Conservation (phyloP, 1,140 invertebrate genomes). For the Dendrolimus punctatus region DNA sequence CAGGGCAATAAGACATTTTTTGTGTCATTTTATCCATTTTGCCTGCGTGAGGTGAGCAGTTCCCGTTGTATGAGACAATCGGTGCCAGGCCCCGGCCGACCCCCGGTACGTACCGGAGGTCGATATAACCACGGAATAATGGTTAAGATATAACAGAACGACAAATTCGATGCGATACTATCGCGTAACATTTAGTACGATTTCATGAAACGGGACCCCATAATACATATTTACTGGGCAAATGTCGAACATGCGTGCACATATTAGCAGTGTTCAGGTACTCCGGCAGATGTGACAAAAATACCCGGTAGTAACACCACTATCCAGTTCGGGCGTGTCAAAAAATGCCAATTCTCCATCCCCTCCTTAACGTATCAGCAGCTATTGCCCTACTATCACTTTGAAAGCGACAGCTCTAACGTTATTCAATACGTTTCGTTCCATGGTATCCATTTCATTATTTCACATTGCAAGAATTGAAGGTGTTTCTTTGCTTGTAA, state of each 20-base stretch:
- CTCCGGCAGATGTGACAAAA: too few relatives aligned
- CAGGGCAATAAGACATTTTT: conserved; percentile 26
- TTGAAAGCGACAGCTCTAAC: conserved; percentile 36
- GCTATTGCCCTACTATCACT: conserved; percentile 64
- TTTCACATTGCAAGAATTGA: background rate
- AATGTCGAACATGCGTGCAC: too few relatives aligned
- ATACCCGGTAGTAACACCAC: too few relatives aligned
- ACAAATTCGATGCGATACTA: conserved; percentile 12
- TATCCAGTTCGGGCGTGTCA: background rate
- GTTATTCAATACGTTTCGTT: conserved; percentile 16
- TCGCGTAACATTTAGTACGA: conserved; percentile 23
- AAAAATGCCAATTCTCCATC: conserved; percentile 27
- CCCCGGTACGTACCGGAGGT: conserved; percentile 31
- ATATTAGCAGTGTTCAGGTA: too few relatives aligned
- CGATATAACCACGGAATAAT: conserved; percentile 29
- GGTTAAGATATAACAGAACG: conserved; percentile 16
- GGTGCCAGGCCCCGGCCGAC: conserved; percentile 55
- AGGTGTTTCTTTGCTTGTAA: background rate
- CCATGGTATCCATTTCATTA: conserved; percentile 7
- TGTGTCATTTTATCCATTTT: conserved; percentile 22
- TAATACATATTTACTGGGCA: too few relatives aligned
- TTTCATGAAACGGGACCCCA: conserved; percentile 34
- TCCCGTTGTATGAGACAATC: conserved; percentile 30
- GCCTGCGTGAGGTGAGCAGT: conserved; percentile 39
- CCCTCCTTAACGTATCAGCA: conserved; percentile 48